Percentiles rank a stretch among this genome's conserved stretches.
Conservation (phyloP, 2,797 vertebrate genomes). For the Gadopsis marmoratus region DNA sequence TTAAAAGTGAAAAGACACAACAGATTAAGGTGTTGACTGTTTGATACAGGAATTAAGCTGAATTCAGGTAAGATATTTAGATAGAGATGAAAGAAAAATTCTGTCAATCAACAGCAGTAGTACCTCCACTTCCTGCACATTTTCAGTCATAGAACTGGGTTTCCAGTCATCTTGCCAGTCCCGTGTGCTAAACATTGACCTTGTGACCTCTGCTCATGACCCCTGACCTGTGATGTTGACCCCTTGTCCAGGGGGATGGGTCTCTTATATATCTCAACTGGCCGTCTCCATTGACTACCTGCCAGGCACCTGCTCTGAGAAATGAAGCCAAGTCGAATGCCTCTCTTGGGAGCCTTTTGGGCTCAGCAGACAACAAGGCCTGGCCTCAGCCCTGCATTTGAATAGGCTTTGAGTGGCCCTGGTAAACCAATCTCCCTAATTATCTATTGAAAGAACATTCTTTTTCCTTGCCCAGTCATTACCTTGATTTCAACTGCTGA, state of each 20-base stretch:
- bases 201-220: constrained; percentile 87
- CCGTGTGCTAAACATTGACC: constrained; percentile 91
- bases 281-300: constrained; percentile 95
- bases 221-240: constrained; percentile 90
- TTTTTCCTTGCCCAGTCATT: constrained; percentile 85
- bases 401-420: constrained; percentile 86
- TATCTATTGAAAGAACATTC: constrained; percentile 90
- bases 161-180: constrained; percentile 88
- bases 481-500: constrained; percentile 85
- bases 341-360: constrained; percentile 89
- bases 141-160: constrained; percentile 48
- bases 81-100: constrained; percentile 16
- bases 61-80: background rate
- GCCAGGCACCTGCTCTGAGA: constrained; percentile 96
- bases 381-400: constrained; percentile 82
- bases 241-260: constrained; percentile 83
- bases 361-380: constrained; percentile 83
- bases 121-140: constrained; percentile 45
- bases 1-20: background rate
- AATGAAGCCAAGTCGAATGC: constrained; percentile 91
- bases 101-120: constrained; percentile 44
- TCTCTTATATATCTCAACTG: constrained; percentile 84
- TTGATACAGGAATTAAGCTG: background rate
- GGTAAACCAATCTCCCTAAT: constrained; percentile 96
- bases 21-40: background rate